Base-by-base conservation (phyloP, 2,888 invertebrate genomes). In the Dicycla oo region DNA sequence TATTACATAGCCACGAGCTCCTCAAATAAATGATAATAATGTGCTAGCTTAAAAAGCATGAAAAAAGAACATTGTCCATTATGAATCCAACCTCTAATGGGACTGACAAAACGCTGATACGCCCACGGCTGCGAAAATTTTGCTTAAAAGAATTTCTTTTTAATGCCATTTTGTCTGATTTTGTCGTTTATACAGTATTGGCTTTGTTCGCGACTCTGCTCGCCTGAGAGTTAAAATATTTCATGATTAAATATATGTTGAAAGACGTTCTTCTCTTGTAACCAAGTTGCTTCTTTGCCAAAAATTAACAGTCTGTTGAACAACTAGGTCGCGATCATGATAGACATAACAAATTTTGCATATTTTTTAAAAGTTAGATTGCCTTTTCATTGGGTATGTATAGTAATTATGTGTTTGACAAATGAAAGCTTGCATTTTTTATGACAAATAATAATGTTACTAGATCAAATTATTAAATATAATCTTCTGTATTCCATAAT, bases 11-110 rank as follows among this genome's bases (percentile, higher is more conserved):
- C n/a, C n/a, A n/a, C n/a, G n/a, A n/a, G n/a, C n/a, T n/a, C n/a
- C n/a, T n/a, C 23, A 34, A 56, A 70, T 5, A 58, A 81, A 60
- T 57, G 15, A 61, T 75, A 67, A 64, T 56, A 54, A 26, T 56
- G 43, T 6, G 3, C 20, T n/a, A 6, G 63, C 3, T 43, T 45
- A 23, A 69, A 66, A 60, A 64, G 15, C 1, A 58, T 23, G 30
- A 3, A 66, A 15, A 65, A 68, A 57, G 26, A 45, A 40, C 34
- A 26, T 43, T 51, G 34, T 40, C n/a, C 51, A 56, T 57, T 69
- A 81, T 40, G 18, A 62, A 54, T 62, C 6, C 15, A 20, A 49
- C 11, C 34, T 47, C 20, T 75, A 69, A 78, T 60, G 49, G 45
- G 26, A 4, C n/a, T 8, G 23, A n/a, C 20, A 47, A 63, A 70